Conservation (phyloP, 1,140 invertebrate genomes). For the Microplitis mediator region DNA sequence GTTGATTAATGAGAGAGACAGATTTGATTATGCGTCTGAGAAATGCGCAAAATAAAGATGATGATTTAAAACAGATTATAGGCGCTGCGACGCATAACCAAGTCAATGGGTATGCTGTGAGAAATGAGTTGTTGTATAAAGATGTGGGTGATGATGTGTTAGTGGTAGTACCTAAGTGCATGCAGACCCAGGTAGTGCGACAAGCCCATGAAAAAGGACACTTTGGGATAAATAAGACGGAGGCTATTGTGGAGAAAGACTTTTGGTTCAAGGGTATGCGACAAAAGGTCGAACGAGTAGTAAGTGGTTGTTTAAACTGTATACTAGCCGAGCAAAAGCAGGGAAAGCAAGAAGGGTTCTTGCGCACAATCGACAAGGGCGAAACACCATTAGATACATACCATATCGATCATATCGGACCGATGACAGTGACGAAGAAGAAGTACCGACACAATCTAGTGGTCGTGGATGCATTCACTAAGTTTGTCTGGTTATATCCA, state of each 20-base stretch:
- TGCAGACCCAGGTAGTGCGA: conserved; percentile 8
- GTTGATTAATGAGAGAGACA: neutral
- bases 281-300: conserved; percentile 34
- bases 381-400: conserved; percentile 38
- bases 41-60: conserved; percentile 10
- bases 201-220: conserved; percentile 6
- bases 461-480: conserved; percentile 38
- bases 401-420: conserved; percentile 46
- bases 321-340: conserved; percentile 48
- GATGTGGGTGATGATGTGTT: conserved; percentile 27
- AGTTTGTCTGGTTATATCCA: conserved; percentile 26
- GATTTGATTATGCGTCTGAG: neutral
- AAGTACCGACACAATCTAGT: conserved; percentile 35
- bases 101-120: conserved; percentile 17
- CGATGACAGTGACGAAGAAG: conserved; percentile 28
- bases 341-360: conserved; percentile 55
- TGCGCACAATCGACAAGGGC: conserved; percentile 43
- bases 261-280: conserved; percentile 48
- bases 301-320: conserved; percentile 49
- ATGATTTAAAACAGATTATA: neutral
- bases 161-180: conserved; percentile 2
- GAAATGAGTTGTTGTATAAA: conserved; percentile 38
- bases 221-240: conserved; percentile 41
- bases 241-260: conserved; percentile 46
- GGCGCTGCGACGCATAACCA: neutral